Evolutionary conservation across 2,888 invertebrate genomes (phyloP), one percentile per base, ranked within the genome.

Genomic region (Eristalis pertinax): DNA sequence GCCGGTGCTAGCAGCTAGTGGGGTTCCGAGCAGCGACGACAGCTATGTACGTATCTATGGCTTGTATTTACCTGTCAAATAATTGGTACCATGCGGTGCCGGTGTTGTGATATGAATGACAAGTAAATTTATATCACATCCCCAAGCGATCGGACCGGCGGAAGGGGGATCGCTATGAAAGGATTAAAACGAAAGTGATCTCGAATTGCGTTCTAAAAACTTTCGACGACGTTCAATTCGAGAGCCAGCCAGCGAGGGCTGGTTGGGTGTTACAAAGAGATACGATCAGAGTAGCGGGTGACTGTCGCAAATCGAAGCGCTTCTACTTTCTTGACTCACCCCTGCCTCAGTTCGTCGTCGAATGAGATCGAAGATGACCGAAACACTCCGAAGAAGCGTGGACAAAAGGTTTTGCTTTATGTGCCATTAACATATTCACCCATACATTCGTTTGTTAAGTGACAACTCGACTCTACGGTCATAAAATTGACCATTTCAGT

Each of bases 81-180:
- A 75, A 79, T 75, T 76, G 75, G 87, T 87, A 87, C 87, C 87
- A 87, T 87, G 83, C 79, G 84, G 87, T 87, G 79, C 87, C 87
- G 84, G 83, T 79, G 73, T 73, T 74, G 79, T 79, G 79, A 68
- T 84, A 15, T 65, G 86, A 83, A 77, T 82, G 76, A 70, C 65
- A 70, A 82, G 5, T 13, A 62, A 60, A 60, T 62, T 78, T 56
- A 26, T 35, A 19, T 38, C 32, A n/a, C 35, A 10, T 50, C 32
- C 15, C 11, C 22, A 32, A 38, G 22, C 8, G 13, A 19, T n/a
- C 22, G 26, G 60, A 26, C 60, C 60, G 10, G 43, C 43, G 43
- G 43, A 8, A 8, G 19, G 50, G 50, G 50, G 50, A 1, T 19
- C 19, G 8, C n/a, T 7, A 26, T 4, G 24, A 65, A 79, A 79